Evolutionary conservation across 2,797 vertebrate genomes (phyloP).

Genomic region (Heteromormyrus szaboi): DNA sequence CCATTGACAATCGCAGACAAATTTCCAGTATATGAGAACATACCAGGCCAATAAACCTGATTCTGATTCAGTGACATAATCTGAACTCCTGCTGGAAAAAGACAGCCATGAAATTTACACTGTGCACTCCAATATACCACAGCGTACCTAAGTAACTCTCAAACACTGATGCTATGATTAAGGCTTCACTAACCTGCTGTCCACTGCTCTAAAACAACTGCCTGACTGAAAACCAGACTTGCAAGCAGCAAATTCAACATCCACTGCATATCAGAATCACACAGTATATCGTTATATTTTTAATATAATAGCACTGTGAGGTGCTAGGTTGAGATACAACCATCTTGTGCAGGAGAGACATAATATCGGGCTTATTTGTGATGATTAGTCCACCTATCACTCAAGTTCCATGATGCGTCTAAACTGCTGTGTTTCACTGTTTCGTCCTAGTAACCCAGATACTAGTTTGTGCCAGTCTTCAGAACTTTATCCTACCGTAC

Average conservation of each 20-base stretch:
- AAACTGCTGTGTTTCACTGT: neutral
- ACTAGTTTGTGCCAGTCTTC: neutral
- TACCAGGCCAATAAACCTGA: neutral
- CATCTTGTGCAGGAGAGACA: neutral
- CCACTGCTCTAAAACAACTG: neutral
- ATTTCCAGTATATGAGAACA: neutral
- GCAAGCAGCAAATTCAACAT: neutral
- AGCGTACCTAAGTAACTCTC: neutral
- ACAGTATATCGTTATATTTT: neutral
- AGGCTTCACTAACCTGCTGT: neutral
- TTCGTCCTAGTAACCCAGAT: neutral
- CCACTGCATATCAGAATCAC: neutral
- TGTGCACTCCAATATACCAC: neutral
- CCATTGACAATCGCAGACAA: neutral
- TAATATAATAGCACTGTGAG: neutral
- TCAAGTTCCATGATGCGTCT: neutral
- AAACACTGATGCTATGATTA: neutral
- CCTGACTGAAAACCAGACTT: neutral
- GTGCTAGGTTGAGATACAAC: neutral
- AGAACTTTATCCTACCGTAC: neutral
- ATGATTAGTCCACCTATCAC: neutral
- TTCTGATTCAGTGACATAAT: neutral
- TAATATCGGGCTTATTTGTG: neutral
- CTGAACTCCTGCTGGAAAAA: neutral
- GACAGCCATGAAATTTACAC: neutral